A percentile compares a stretch with the other conserved stretches of the same genome.
Conservation (phyloP, 2,797 vertebrate genomes). For the Agapornis canus region DNA sequence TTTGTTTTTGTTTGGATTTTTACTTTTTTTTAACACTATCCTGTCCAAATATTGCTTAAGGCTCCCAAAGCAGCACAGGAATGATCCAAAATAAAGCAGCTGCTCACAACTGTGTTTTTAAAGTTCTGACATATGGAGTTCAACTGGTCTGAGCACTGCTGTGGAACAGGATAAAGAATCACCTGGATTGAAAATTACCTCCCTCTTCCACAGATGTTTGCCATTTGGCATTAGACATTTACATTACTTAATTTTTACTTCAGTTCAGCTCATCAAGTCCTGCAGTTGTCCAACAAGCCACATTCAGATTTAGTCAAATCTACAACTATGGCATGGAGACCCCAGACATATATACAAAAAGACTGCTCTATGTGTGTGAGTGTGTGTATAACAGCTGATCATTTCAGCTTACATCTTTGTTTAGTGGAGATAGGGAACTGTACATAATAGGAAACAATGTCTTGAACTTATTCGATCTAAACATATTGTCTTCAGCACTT, state of each 20-base stretch:
- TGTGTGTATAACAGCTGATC: background rate
- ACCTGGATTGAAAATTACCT: background rate
- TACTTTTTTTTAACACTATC: background rate
- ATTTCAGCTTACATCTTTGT: background rate
- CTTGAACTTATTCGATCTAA: background rate
- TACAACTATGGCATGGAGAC: background rate
- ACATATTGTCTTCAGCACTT: background rate
- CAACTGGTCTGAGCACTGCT: background rate
- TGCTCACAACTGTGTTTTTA: background rate
- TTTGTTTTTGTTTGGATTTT: background rate
- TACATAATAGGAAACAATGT: background rate
- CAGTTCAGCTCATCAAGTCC: background rate
- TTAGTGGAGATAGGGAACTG: background rate
- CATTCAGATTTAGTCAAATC: background rate
- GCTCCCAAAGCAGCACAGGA: background rate
- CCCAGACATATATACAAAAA: background rate
- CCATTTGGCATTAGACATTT: background rate
- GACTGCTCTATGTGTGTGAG: background rate
- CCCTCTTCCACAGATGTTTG: background rate
- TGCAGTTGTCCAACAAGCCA: background rate
- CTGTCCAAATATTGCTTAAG: background rate
- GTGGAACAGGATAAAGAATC: background rate
- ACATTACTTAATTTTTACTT: background rate
- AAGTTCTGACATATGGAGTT: background rate
- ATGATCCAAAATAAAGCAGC: background rate